phyloP scores from a whole-genome alignment of 2,888 invertebrate genomes.

The Cetonia aurata region DNA sequence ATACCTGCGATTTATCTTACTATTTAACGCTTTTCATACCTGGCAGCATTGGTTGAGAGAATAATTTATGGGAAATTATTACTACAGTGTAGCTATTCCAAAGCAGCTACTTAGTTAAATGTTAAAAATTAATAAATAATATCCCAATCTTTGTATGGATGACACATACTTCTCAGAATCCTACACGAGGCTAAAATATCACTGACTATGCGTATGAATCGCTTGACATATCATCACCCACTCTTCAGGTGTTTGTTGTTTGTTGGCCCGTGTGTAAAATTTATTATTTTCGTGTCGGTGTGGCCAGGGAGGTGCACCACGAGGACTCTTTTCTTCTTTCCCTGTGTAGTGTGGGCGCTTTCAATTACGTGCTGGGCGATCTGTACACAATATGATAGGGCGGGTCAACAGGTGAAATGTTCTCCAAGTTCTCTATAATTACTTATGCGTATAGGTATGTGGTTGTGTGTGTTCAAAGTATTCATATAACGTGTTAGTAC shows the following conservation, averaged over 20 bases:
- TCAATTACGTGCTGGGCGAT: constrained; percentile 56
- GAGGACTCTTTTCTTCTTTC: constrained; percentile 14
- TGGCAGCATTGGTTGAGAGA: too few relatives aligned
- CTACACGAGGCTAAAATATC: neutral
- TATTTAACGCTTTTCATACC: too few relatives aligned
- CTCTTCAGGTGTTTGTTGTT: constrained; percentile 29
- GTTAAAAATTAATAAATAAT: too few relatives aligned
- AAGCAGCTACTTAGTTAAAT: too few relatives aligned
- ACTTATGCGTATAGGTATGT: constrained; percentile 49
- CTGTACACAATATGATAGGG: constrained; percentile 56
- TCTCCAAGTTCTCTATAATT: constrained; percentile 56
- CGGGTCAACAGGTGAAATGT: constrained; percentile 58
- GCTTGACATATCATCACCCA: constrained; percentile 17
- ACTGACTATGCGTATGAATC: constrained; percentile 5
- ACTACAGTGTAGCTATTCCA: too few relatives aligned
- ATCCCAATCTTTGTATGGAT: too few relatives aligned
- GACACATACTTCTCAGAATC: too few relatives aligned
- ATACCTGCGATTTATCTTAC: too few relatives aligned
- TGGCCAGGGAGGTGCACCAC: constrained; percentile 21
- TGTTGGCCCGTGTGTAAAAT: constrained; percentile 20
- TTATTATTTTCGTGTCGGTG: constrained; percentile 32
- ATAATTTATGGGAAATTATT: too few relatives aligned
- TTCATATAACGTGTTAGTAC: constrained; percentile 26
- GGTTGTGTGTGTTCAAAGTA: constrained; percentile 30
- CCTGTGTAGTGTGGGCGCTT: constrained; percentile 55